Conservation (phyloP, 2,113 vertebrate species). For the Tenrec ecaudatus region DNA sequence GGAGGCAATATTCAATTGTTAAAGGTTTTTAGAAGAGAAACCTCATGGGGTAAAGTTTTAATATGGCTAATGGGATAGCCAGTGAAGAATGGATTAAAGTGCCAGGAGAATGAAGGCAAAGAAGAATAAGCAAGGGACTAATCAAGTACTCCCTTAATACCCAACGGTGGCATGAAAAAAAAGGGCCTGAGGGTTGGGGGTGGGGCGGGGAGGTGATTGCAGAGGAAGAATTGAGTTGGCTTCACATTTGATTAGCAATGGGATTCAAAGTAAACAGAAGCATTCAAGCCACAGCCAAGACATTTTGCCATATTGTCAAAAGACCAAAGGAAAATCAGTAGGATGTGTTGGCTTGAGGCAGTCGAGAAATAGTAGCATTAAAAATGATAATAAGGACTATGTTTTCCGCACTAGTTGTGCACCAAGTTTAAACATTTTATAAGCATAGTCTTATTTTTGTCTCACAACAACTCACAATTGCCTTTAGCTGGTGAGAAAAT, state of each 20-base stretch:
- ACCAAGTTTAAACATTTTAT: not conserved
- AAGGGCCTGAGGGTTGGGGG: not conserved
- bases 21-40: constrained; percentile 3
- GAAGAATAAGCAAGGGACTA: not conserved
- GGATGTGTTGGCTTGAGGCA: not conserved
- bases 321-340: not conserved
- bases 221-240: not conserved
- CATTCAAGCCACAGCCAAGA: not conserved
- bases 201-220: not conserved
- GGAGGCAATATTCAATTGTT: not conserved
- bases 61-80: not conserved
- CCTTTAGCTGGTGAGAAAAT: not conserved
- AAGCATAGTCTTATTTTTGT: not conserved
- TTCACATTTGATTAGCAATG: not conserved
- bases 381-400: not conserved
- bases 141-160: not conserved
- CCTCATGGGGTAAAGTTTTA: not conserved
- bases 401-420: not conserved
- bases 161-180: not conserved
- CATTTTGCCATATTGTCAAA: not conserved
- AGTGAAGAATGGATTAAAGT: not conserved
- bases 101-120: not conserved
- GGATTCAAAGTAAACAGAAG: not conserved
- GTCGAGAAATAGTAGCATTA: not conserved
- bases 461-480: not conserved